phyloP scores from a whole-genome alignment of 1,140 invertebrate species.

The Cydia splendana region DNA sequence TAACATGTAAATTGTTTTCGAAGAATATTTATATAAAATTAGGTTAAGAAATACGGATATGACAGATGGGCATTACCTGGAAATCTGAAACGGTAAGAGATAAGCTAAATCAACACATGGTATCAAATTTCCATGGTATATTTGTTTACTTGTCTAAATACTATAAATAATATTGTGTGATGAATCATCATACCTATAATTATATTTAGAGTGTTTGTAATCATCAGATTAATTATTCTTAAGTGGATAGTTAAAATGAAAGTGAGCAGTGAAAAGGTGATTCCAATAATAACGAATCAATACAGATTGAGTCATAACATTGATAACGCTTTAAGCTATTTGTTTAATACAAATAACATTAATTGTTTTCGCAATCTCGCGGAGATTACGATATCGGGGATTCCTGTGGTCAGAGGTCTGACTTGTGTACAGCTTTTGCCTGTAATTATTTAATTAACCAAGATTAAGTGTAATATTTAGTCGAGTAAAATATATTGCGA shows the following conservation, averaged over 20 bases:
- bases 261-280: not conserved
- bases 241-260: not conserved
- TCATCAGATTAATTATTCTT: not conserved
- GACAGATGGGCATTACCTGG: no score
- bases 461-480: not conserved
- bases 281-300: not conserved
- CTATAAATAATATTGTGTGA: no score
- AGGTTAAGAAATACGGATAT: no score
- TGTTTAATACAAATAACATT: slow-evolving; percentile 10
- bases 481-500: not conserved
- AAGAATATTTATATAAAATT: no score
- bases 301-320: not conserved
- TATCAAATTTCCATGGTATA: no score
- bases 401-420: slow-evolving; percentile 11
- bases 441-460: not conserved
- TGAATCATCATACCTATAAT: no score
- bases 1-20: no score
- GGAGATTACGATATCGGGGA: slow-evolving; percentile 1
- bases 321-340: not conserved
- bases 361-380: slow-evolving; percentile 22
- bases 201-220: no score
- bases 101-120: no score
- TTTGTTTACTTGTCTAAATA: no score
- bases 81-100: no score
- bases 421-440: not conserved